Evolutionary conservation across 2,797 vertebrate species (phyloP).

Genomic region (Sarcoramphus papa): DNA sequence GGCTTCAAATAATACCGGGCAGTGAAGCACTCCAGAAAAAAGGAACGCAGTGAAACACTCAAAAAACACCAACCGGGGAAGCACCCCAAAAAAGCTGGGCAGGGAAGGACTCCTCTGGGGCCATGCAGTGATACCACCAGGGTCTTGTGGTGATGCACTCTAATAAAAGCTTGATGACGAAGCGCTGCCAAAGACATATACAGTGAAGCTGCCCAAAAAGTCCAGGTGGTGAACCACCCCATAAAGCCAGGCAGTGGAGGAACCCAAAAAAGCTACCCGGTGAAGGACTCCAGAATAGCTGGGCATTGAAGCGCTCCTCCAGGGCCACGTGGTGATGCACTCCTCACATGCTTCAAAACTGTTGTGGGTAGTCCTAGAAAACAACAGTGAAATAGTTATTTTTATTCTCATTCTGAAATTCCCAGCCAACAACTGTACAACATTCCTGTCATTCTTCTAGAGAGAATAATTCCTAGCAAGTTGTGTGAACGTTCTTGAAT

Average conservation of each 20-base stretch:
- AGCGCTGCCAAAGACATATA: not conserved
- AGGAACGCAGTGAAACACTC: no score
- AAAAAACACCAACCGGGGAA: not conserved
- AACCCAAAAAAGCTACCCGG: not conserved
- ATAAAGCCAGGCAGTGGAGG: not conserved
- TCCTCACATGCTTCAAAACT: not conserved
- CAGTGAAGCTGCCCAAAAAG: not conserved
- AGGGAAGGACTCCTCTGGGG: not conserved
- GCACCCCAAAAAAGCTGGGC: not conserved
- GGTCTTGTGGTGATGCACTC: not conserved
- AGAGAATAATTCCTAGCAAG: not conserved
- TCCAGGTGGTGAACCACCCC: not conserved
- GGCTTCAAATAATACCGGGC: not conserved
- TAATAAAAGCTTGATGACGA: not conserved
- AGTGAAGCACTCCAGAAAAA: no score
- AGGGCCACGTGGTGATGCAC: not conserved
- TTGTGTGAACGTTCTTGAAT: not conserved
- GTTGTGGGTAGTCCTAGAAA: not conserved
- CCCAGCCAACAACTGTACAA: no score
- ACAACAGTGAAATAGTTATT: not conserved
- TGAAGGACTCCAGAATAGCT: not conserved
- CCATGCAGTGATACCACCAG: not conserved
- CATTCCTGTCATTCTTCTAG: not conserved
- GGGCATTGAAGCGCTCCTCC: not conserved
- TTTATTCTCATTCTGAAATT: not conserved